phyloP scores from a whole-genome alignment of 2,797 vertebrate species.

The Philypnodon macrostomus region DNA sequence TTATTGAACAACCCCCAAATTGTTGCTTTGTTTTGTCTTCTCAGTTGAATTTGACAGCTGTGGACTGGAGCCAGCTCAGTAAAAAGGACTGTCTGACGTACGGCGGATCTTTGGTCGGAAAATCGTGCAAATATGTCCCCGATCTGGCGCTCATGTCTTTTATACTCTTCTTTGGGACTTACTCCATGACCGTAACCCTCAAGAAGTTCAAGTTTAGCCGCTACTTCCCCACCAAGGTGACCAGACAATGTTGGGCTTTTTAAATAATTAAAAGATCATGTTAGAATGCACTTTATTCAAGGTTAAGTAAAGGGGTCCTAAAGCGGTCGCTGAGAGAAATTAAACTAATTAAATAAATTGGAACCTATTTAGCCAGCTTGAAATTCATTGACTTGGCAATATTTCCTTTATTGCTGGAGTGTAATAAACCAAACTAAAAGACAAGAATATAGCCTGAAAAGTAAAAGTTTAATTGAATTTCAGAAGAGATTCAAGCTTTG shows the following conservation, averaged over 20 bases:
- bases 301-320: not conserved
- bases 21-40: slow-evolving; percentile 29
- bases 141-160: slow-evolving; percentile 98
- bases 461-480: no score
- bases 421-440: no score
- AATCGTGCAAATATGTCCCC: slow-evolving; percentile 88
- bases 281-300: not conserved
- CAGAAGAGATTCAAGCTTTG: no score
- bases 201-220: slow-evolving; percentile 98
- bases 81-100: slow-evolving; percentile 95
- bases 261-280: not conserved
- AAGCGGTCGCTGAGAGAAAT: not conserved
- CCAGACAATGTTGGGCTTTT: not conserved
- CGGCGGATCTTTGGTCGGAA: slow-evolving; percentile 87
- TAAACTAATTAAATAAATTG: not conserved
- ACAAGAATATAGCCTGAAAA: no score
- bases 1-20: not conserved
- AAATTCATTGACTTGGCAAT: not conserved
- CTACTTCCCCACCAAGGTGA: slow-evolving; percentile 96
- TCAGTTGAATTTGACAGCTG: slow-evolving; percentile 90
- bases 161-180: slow-evolving; percentile 98
- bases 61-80: slow-evolving; percentile 96
- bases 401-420: no score
- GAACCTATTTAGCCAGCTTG: not conserved
- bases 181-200: slow-evolving; percentile 91